phyloP scores from a whole-genome alignment of 2,888 invertebrate species.

The Caenorhabditis afra region DNA sequence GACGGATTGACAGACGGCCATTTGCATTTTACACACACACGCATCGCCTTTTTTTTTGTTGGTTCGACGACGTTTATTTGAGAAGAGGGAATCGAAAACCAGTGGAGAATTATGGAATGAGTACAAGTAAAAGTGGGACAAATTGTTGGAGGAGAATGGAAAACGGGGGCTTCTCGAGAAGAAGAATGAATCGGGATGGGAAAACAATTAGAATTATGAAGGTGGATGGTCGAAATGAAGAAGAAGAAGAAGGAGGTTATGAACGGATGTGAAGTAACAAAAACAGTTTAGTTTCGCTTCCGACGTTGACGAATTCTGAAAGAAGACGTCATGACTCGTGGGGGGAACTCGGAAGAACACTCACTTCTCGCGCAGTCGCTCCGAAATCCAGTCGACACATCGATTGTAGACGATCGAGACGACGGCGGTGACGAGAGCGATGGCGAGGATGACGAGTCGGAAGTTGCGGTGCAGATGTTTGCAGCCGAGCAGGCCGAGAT shows the following conservation, averaged over 20 bases:
- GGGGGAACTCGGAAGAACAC: background rate
- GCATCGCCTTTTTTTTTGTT: no score
- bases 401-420: conserved; percentile 39
- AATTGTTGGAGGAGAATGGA: no score
- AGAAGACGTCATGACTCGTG: background rate
- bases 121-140: conserved; percentile 44
- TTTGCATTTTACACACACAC: no score
- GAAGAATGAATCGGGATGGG: conserved; percentile 15
- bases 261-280: conserved; percentile 1
- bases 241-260: background rate
- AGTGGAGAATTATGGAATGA: conserved; percentile 44
- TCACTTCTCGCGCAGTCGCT: conserved; percentile 34
- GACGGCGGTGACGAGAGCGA: conserved; percentile 23
- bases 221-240: conserved; percentile 5
- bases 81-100: no score
- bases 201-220: conserved; percentile 36
- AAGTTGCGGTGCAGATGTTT: conserved; percentile 39
- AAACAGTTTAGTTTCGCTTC: conserved; percentile 25
- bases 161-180: no score
- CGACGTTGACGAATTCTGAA: conserved; percentile 54
- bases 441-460: conserved; percentile 35
- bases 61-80: no score
- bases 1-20: no score
- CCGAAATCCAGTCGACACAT: conserved; percentile 48
- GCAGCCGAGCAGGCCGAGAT: conserved; percentile 39